A percentile compares a stretch with the other conserved stretches of the same genome.
These are phyloP conservation scores for Riparia riparia DNA, from an alignment of 2,113 vertebrate genomes.

Conservation along the genomic window DNA sequence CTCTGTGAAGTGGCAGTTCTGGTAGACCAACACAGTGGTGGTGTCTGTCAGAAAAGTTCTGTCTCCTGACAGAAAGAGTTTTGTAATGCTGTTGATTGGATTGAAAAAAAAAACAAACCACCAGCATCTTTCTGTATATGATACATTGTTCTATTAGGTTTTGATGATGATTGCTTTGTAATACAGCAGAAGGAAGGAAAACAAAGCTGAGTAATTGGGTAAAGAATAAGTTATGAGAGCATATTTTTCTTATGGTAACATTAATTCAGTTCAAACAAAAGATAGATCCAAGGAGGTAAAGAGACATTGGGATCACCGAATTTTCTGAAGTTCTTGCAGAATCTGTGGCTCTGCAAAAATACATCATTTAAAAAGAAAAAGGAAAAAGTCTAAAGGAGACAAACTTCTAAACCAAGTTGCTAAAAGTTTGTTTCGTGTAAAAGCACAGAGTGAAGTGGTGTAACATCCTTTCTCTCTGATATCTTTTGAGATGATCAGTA, in stretches of 20 bases:
- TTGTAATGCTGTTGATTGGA: not conserved
- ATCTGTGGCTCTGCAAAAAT: not conserved
- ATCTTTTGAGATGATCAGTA: not conserved
- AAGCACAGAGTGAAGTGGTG: not conserved
- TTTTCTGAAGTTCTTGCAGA: not conserved
- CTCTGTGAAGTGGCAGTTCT: constrained; percentile 33
- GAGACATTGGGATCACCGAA: not conserved
- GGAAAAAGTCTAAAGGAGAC: not conserved
- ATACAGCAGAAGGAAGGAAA: not conserved
- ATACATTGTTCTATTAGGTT: not conserved
- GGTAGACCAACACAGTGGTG: not conserved
- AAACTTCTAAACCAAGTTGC: not conserved
- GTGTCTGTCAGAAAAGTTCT: not conserved
- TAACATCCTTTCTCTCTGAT: not conserved
- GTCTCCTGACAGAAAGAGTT: not conserved
- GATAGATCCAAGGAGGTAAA: not conserved
- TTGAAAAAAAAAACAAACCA: not conserved
- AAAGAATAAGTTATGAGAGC: not conserved
- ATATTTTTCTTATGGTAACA: not conserved
- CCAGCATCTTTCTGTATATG: not conserved
- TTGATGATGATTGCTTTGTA: not conserved
- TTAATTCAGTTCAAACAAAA: not conserved
- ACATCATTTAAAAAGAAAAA: not conserved
- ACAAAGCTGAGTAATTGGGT: not conserved
- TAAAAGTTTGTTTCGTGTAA: not conserved